Percentiles rank a stretch among this genome's conserved stretches.
Conservation (phyloP, 2,888 invertebrate genomes). For the Scaptomyza tumidula region DNA sequence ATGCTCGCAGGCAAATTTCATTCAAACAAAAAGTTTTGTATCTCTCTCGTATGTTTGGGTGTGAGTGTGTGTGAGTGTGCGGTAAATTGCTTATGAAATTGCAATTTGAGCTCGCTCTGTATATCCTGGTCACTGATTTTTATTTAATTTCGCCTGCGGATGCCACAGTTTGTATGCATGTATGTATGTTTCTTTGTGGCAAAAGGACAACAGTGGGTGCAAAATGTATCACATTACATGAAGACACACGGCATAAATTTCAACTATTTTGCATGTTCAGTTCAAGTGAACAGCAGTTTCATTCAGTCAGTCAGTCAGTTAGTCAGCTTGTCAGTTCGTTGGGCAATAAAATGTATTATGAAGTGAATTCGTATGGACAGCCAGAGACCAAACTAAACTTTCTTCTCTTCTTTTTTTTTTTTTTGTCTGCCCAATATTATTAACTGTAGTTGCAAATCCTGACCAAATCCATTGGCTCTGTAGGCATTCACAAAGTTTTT, state of each 20-base stretch:
- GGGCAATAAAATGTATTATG: slow-evolving; percentile 59
- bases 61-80: slow-evolving; percentile 34
- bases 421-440: slow-evolving; percentile 60
- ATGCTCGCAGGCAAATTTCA: slow-evolving; percentile 58
- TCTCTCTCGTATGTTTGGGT: slow-evolving; percentile 23
- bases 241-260: slow-evolving; percentile 65
- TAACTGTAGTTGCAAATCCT: slow-evolving; percentile 75
- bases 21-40: slow-evolving; percentile 61
- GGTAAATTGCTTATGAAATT: slow-evolving; percentile 83
- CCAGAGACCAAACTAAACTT: slow-evolving; percentile 43
- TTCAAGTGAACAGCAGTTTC: slow-evolving; percentile 45
- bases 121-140: slow-evolving; percentile 69
- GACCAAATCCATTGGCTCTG: slow-evolving; percentile 65
- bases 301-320: slow-evolving; percentile 24
- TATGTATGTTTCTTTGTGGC: not conserved
- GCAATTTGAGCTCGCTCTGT: slow-evolving; percentile 75
- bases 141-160: slow-evolving; percentile 74
- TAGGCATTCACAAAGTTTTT: slow-evolving; percentile 60
- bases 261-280: slow-evolving; percentile 68
- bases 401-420: slow-evolving; percentile 17
- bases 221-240: slow-evolving; percentile 73
- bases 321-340: slow-evolving; percentile 47
- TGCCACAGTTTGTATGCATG: slow-evolving; percentile 41
- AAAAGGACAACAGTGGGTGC: slow-evolving; percentile 25
- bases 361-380: slow-evolving; percentile 58